A percentile compares a stretch with the other conserved stretches of the same genome.
Conservation (phyloP, 2,888 invertebrate genomes). For the Petrolisthes cinctipes region DNA sequence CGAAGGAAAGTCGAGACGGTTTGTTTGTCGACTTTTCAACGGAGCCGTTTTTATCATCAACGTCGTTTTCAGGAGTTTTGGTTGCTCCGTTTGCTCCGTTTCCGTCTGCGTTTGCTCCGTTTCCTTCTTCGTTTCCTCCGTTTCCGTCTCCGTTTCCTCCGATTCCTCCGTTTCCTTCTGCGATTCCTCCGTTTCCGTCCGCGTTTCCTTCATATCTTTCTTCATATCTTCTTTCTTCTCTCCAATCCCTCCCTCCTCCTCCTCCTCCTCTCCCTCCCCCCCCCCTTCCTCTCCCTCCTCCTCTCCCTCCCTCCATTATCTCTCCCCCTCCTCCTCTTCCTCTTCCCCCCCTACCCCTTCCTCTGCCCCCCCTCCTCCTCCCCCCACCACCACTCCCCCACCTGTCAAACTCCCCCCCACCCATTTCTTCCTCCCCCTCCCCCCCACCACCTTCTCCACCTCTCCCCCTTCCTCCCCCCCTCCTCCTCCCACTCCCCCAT, state of each 20-base stretch:
- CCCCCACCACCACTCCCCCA: background rate
- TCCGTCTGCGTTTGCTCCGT: too few species aligned
- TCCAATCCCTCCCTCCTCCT: background rate
- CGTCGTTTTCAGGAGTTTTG: too few species aligned
- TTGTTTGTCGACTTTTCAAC: too few species aligned
- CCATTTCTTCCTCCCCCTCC: slow-evolving; percentile 19
- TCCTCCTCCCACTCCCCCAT: slow-evolving; percentile 9
- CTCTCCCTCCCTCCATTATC: background rate
- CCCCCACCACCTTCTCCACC: slow-evolving; percentile 14
- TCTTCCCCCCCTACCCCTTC: slow-evolving; percentile 8
- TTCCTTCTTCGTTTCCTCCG: too few species aligned
- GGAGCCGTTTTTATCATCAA: too few species aligned
- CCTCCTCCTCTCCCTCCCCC: slow-evolving; percentile 27
- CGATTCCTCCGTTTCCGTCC: too few species aligned
- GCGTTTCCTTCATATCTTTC: background rate
- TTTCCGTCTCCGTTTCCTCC: too few species aligned
- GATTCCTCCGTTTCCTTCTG: background rate
- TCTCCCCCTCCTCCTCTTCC: slow-evolving; percentile 34
- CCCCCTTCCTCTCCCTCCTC: background rate
- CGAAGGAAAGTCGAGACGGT: too few species aligned
- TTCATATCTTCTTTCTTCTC: background rate
- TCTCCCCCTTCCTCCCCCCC: background rate
- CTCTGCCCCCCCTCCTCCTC: background rate
- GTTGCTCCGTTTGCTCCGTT: too few species aligned
- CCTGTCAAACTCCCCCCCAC: slow-evolving; percentile 4